Conservation (phyloP, 1,140 invertebrate species). For the Grapholita molesta region DNA sequence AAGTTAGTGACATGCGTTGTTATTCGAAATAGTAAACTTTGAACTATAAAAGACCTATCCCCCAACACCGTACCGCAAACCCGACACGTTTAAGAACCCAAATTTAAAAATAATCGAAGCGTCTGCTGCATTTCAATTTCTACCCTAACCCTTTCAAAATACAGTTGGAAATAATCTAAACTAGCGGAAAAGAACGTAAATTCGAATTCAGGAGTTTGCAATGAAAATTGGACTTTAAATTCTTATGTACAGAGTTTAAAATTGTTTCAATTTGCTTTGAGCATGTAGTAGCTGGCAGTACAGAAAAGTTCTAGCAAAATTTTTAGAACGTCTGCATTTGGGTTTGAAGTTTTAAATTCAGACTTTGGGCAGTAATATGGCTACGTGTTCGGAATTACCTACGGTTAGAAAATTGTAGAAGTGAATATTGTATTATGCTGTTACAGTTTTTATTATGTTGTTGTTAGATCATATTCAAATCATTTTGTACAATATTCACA, state of each 20-base stretch:
- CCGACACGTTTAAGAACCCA: slow-evolving; percentile 12
- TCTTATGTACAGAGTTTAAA: not conserved
- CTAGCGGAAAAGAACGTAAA: not conserved
- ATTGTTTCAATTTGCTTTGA: not conserved
- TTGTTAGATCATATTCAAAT: not conserved
- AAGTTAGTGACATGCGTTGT: not conserved
- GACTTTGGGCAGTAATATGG: not conserved
- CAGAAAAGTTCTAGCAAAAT: not conserved
- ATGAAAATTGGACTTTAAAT: not conserved
- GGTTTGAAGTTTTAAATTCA: slow-evolving; percentile 1
- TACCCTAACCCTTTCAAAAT: not conserved
- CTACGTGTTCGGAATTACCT: not conserved
- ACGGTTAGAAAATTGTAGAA: not conserved
- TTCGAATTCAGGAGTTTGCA: not conserved
- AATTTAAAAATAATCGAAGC: slow-evolving; percentile 14
- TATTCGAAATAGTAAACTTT: not conserved
- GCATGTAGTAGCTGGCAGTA: not conserved
- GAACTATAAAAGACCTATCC: slow-evolving; percentile 10
- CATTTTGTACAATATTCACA: not conserved
- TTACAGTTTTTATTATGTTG: not conserved
- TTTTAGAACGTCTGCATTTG: slow-evolving; percentile 6
- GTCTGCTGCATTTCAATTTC: not conserved
- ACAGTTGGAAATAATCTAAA: not conserved
- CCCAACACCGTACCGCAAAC: not conserved
- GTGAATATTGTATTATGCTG: not conserved